Conservation (phyloP, 2,797 vertebrate genomes). For the Avahi laniger region DNA sequence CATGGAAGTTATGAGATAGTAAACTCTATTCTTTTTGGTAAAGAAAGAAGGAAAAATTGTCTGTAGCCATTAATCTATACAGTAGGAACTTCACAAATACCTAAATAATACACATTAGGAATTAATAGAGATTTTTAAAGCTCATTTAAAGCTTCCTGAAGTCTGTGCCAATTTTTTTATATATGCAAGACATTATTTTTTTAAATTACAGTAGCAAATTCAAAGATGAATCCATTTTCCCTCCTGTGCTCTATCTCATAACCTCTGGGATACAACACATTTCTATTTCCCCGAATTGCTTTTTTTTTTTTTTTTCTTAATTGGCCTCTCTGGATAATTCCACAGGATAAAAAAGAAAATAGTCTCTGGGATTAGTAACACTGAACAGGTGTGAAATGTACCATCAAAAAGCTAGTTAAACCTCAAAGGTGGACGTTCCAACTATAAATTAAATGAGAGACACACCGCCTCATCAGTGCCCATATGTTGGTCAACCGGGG, state of each 20-base stretch:
- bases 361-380: constrained; percentile 64
- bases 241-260: neutral
- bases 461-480: constrained; percentile 49
- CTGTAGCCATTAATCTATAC: neutral
- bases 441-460: constrained; percentile 71
- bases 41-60: neutral
- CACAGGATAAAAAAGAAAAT: constrained; percentile 58
- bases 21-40: neutral
- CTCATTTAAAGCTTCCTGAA: neutral
- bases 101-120: constrained; percentile 1
- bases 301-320: neutral
- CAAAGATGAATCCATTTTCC: constrained; percentile 49
- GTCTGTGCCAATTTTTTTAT: neutral
- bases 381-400: constrained; percentile 64
- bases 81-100: constrained; percentile 15
- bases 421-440: constrained; percentile 56
- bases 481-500: constrained; percentile 67
- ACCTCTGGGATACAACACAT: constrained; percentile 23
- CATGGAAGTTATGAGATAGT: neutral
- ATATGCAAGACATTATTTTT: constrained; percentile 3
- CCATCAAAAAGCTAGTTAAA: constrained; percentile 59
- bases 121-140: constrained; percentile 32
- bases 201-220: constrained; percentile 36
- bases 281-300: constrained; percentile 54
- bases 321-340: constrained; percentile 67